These are phyloP conservation scores for Drosophila nasuta DNA, from an alignment of 1,140 invertebrate species.

Conservation along the genomic window DNA sequence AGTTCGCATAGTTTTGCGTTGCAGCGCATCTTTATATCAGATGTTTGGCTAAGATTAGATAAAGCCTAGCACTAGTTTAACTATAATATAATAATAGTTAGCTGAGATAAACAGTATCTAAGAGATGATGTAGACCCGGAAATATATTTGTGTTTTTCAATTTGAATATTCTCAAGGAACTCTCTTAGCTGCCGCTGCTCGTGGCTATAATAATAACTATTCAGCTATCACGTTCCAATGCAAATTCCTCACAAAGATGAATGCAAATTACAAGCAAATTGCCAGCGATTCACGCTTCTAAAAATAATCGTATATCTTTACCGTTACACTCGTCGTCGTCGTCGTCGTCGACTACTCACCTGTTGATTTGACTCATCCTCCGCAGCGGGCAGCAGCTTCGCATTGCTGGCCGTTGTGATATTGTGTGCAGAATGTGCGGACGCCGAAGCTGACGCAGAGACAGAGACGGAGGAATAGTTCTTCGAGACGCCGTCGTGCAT, in stretches of 20 bases:
- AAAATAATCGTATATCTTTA: slow-evolving; percentile 4
- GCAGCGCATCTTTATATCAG: neutral
- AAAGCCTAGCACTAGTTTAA: neutral
- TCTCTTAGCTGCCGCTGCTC: too few relatives aligned
- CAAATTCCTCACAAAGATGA: neutral
- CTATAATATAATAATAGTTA: neutral
- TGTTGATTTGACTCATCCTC: slow-evolving; percentile 81
- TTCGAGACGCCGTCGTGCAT: slow-evolving; percentile 68
- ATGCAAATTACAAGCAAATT: slow-evolving; percentile 15
- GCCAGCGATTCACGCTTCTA: slow-evolving; percentile 8
- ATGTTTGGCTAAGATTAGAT: neutral
- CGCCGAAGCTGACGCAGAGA: slow-evolving; percentile 56
- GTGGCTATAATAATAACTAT: slow-evolving; percentile 3
- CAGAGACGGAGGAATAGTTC: slow-evolving; percentile 63
- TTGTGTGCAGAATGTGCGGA: slow-evolving; percentile 68
- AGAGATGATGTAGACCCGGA: neutral
- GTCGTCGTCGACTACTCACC: slow-evolving; percentile 53
- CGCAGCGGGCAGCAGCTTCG: slow-evolving; percentile 65
- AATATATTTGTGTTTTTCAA: neutral
- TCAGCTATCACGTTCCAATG: slow-evolving; percentile 12
- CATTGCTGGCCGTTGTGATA: slow-evolving; percentile 79
- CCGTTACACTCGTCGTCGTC: too few relatives aligned
- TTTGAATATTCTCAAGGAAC: slow-evolving; percentile 15
- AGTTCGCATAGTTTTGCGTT: neutral
- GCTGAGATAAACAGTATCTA: neutral